These are phyloP conservation scores for Meteorus colon DNA, from an alignment of 2,888 invertebrate genomes.

Conservation along the genomic window DNA sequence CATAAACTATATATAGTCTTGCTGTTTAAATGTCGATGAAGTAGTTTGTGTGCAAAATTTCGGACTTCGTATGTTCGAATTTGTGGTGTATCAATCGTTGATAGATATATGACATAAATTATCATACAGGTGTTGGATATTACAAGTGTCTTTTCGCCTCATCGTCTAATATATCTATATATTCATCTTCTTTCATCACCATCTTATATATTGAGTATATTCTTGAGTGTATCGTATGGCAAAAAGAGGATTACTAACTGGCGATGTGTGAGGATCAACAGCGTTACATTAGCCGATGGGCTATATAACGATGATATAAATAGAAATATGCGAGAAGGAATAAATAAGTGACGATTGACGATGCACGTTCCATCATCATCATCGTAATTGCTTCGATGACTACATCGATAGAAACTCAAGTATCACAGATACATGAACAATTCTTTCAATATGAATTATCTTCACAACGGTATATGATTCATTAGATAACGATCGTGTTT, in stretches of 20 bases:
- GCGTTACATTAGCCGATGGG: background rate
- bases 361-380: constrained; percentile 1
- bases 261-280: background rate
- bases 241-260: background rate
- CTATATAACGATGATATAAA: background rate
- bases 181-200: background rate
- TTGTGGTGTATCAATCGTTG: constrained; percentile 18
- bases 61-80: background rate
- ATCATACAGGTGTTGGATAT: background rate
- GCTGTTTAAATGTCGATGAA: no score
- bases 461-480: background rate
- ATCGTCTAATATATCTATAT: background rate
- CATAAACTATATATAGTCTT: no score
- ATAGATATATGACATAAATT: background rate
- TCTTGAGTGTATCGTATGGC: background rate
- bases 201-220: background rate
- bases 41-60: no score
- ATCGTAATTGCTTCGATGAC: background rate
- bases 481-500: constrained; percentile 3
- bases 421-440: background rate
- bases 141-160: background rate
- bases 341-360: background rate
- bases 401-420: constrained; percentile 10
- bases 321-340: background rate
- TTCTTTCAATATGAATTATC: background rate